Evolutionary conservation across 2,113 vertebrate species (phyloP).

Genomic region (Tenrec ecaudatus): DNA sequence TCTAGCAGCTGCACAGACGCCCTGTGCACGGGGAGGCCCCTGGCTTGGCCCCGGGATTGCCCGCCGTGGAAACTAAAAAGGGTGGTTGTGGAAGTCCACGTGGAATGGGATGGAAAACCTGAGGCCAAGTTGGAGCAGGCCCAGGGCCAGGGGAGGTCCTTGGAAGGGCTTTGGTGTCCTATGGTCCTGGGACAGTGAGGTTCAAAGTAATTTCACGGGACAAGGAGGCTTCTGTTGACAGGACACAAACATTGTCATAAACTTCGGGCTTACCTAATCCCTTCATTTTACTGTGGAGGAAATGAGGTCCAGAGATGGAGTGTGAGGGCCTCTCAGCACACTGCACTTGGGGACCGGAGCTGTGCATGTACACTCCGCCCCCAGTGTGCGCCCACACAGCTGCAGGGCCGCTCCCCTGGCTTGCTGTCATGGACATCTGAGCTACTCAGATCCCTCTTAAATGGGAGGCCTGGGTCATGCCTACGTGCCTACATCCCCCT

Average conservation of each 20-base stretch:
- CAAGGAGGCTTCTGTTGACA: not conserved
- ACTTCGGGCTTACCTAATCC: not conserved
- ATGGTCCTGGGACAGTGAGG: not conserved
- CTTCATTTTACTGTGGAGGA: not conserved
- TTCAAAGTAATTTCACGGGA: not conserved
- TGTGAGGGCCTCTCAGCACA: not conserved
- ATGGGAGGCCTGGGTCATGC: not conserved
- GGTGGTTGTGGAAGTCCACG: not conserved
- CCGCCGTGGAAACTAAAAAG: not conserved
- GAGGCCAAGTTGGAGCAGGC: not conserved
- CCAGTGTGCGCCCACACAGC: not conserved
- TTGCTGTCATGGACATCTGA: not conserved
- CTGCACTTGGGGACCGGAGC: not conserved
- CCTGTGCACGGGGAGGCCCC: not conserved
- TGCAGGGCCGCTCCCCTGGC: not conserved
- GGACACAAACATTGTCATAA: not conserved
- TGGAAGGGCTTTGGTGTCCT: not conserved
- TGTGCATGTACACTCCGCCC: not conserved
- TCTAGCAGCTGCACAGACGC: not conserved
- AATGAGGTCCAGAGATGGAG: not conserved
- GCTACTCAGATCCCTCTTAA: not conserved
- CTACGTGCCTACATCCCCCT: not conserved
- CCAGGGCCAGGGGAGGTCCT: not conserved
- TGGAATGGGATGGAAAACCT: not conserved
- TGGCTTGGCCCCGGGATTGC: no score